These are phyloP conservation scores for Eilema depressum DNA, from an alignment of 2,888 invertebrate species.

Conservation along the genomic window DNA sequence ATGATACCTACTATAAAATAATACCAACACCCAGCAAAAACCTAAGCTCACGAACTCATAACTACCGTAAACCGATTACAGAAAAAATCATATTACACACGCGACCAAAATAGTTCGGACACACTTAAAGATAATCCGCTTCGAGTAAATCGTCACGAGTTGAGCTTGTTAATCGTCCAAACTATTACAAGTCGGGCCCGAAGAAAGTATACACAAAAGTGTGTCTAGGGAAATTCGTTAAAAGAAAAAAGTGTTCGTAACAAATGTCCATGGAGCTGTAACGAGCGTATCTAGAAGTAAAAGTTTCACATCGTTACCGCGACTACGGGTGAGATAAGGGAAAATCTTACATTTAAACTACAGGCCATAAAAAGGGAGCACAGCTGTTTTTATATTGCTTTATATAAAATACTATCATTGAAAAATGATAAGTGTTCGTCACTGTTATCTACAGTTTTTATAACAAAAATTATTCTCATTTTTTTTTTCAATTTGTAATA, in stretches of 20 bases:
- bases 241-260: slow-evolving; percentile 65
- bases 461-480: too few relatives aligned
- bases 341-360: slow-evolving; percentile 69
- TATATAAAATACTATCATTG: neutral
- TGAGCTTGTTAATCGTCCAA: slow-evolving; percentile 48
- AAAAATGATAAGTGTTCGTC: too few relatives aligned
- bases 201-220: slow-evolving; percentile 55
- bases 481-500: too few relatives aligned
- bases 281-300: slow-evolving; percentile 65
- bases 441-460: too few relatives aligned
- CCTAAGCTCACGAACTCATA: slow-evolving; percentile 23
- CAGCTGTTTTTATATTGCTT: slow-evolving; percentile 11
- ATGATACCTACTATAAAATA: neutral
- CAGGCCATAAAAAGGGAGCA: slow-evolving; percentile 32
- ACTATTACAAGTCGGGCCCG: slow-evolving; percentile 48
- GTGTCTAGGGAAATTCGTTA: slow-evolving; percentile 66
- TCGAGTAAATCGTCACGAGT: slow-evolving; percentile 43
- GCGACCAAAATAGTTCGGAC: slow-evolving; percentile 43
- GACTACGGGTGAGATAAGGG: slow-evolving; percentile 67
- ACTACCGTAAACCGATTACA: slow-evolving; percentile 41
- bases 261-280: slow-evolving; percentile 68
- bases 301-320: slow-evolving; percentile 79
- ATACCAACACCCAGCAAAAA: slow-evolving; percentile 13
- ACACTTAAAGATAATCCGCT: slow-evolving; percentile 49
- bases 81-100: slow-evolving; percentile 49